Evolutionary conservation across 2,797 vertebrate genomes (phyloP).

Genomic region (Bradypus variegatus): DNA sequence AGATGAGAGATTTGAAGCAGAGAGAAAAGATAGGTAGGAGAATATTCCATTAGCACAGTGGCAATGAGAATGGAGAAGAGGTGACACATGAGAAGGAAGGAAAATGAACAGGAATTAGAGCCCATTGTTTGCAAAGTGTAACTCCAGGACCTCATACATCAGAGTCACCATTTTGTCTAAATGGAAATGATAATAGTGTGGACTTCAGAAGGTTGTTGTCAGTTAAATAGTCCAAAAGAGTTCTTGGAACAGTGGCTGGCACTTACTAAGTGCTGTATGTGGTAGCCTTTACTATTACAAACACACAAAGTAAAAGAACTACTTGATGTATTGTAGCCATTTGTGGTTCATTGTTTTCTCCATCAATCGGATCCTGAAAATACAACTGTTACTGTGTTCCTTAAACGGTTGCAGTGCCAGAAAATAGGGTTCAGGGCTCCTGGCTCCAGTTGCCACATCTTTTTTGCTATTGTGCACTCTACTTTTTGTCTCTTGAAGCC

Average conservation of each 20-base stretch:
- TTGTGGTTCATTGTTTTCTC: constrained; percentile 9
- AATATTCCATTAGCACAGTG: not conserved
- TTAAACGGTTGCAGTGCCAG: not conserved
- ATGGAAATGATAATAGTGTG: not conserved
- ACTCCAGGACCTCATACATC: not conserved
- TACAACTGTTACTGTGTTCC: not conserved
- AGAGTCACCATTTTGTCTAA: not conserved
- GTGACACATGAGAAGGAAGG: not conserved
- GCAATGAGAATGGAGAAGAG: not conserved
- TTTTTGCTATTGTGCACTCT: not conserved
- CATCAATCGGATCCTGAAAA: not conserved
- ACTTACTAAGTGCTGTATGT: not conserved
- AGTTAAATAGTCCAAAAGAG: not conserved
- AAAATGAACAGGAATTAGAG: not conserved
- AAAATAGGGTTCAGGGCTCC: not conserved
- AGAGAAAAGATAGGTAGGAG: not conserved
- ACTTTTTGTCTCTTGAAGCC: constrained; percentile 17
- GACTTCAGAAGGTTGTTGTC: not conserved
- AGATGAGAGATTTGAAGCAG: not conserved
- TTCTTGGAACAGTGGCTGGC: not conserved
- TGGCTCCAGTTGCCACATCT: not conserved
- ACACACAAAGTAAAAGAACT: not conserved
- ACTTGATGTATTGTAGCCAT: not conserved
- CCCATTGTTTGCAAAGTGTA: not conserved
- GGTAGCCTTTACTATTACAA: not conserved